These are phyloP conservation scores for Antheraea yamamai DNA, from an alignment of 2,888 invertebrate species.

Conservation along the genomic window DNA sequence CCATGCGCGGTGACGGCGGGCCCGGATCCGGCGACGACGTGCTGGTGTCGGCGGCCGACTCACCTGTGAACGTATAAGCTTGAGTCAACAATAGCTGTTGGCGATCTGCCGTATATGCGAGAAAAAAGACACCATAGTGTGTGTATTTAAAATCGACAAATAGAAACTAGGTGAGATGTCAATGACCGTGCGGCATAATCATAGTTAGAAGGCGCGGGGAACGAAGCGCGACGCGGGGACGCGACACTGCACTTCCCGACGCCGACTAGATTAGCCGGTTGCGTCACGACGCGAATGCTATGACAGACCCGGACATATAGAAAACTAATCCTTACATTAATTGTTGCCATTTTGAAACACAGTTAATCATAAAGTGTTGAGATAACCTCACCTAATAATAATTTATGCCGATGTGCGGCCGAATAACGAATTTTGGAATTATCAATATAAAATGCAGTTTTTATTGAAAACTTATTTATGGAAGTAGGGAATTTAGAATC, in stretches of 20 bases:
- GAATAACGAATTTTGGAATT: not conserved
- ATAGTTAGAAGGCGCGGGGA: slow-evolving; percentile 70
- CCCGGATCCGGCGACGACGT: slow-evolving; percentile 95
- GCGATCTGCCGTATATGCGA: slow-evolving; percentile 44
- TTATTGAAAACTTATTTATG: slow-evolving; percentile 60
- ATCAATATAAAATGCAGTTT: slow-evolving; percentile 24
- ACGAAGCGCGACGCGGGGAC: slow-evolving; percentile 67
- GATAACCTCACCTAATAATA: slow-evolving; percentile 26
- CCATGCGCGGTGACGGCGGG: slow-evolving; percentile 92
- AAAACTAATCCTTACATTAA: slow-evolving; percentile 56
- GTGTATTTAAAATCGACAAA: slow-evolving; percentile 71
- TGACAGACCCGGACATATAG: slow-evolving; percentile 54
- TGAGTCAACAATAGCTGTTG: slow-evolving; percentile 57
- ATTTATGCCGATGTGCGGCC: slow-evolving; percentile 13
- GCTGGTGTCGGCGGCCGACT: slow-evolving; percentile 96
- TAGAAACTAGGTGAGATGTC: slow-evolving; percentile 82
- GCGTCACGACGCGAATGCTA: slow-evolving; percentile 73
- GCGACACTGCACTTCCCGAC: slow-evolving; percentile 83
- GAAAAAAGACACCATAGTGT: slow-evolving; percentile 68
- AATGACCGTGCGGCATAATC: slow-evolving; percentile 76
- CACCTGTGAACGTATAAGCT: slow-evolving; percentile 83
- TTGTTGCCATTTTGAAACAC: slow-evolving; percentile 37
- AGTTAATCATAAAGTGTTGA: slow-evolving; percentile 27
- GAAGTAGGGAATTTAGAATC: slow-evolving; percentile 64
- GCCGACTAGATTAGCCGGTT: slow-evolving; percentile 81